Conservation (phyloP, 2,888 invertebrate species). For the Leucoma salicis region DNA sequence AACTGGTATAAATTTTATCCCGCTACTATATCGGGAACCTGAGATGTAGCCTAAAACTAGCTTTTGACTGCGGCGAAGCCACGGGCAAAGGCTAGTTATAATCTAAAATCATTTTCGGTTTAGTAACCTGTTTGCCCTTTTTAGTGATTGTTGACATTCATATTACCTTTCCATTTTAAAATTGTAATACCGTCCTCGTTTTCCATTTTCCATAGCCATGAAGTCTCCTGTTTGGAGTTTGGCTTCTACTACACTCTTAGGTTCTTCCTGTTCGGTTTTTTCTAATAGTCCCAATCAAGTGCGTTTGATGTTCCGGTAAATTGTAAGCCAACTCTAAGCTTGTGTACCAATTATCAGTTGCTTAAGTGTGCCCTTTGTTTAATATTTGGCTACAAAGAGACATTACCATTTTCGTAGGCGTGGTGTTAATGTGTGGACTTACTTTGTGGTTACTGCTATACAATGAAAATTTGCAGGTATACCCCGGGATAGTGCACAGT, state of each 20-base stretch:
- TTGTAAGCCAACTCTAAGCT: conserved; percentile 12
- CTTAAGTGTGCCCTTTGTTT: neutral
- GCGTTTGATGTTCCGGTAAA: conserved; percentile 2
- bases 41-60: no score
- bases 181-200: no score
- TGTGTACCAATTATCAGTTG: conserved; percentile 23
- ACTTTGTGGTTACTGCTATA: neutral
- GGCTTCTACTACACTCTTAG: conserved; percentile 23
- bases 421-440: neutral
- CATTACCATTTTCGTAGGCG: conserved; percentile 2
- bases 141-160: conserved; percentile 24
- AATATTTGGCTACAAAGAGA: neutral
- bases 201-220: conserved; percentile 27
- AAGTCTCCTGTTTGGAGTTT: conserved; percentile 32
- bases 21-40: no score
- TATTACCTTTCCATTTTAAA: conserved; percentile 37
- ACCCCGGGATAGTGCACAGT: conserved; percentile 20
- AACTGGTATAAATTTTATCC: no score
- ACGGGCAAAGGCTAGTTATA: no score
- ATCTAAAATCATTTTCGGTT: conserved; percentile 14
- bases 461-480: conserved; percentile 15
- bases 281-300: conserved; percentile 15
- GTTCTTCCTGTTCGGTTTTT: conserved; percentile 23
- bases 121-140: conserved; percentile 20
- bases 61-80: no score